Conservation (phyloP, 1,140 invertebrate genomes). For the Drosophila sulfurigaster region DNA sequence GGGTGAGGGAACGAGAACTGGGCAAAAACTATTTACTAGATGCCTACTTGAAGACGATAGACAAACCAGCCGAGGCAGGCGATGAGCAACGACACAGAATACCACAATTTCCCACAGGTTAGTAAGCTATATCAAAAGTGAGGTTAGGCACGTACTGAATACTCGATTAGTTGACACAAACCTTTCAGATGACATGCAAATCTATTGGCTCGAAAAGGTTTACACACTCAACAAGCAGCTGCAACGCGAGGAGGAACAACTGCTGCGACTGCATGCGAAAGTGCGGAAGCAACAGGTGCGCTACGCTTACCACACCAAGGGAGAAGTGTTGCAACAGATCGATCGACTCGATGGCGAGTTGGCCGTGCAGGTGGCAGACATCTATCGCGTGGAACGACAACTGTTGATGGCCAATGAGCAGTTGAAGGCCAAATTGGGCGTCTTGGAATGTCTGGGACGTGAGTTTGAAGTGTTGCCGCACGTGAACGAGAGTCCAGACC, state of each 20-base stretch:
- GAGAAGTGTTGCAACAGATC: conserved; percentile 71
- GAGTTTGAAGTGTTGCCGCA: conserved; percentile 86
- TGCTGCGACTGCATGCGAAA: conserved; percentile 88
- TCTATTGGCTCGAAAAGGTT: conserved; percentile 89
- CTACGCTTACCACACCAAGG: conserved; percentile 86
- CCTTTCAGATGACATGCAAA: conserved; percentile 84
- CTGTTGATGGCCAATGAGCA: conserved; percentile 88
- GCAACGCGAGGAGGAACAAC: conserved; percentile 89
- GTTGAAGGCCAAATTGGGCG: conserved; percentile 87
- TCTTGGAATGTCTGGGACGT: conserved; percentile 88
- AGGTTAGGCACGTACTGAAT: not conserved
- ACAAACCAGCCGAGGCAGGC: conserved; percentile 82
- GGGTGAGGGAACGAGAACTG: conserved; percentile 89
- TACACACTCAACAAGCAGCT: conserved; percentile 90
- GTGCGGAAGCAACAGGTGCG: conserved; percentile 88
- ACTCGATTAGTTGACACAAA: not conserved
- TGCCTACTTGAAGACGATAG: conserved; percentile 89
- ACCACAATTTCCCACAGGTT: conserved; percentile 44
- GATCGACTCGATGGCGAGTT: conserved; percentile 86
- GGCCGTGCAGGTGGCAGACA: conserved; percentile 87
- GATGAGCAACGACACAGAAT: conserved; percentile 62
- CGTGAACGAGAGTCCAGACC: conserved; percentile 72
- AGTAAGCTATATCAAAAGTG: not conserved
- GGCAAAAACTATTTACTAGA: conserved; percentile 93
- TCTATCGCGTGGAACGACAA: conserved; percentile 88